Evolutionary conservation across 2,888 invertebrate genomes (phyloP), one percentile per base, ranked within the genome.

Genomic region (Erebia epiphron): DNA sequence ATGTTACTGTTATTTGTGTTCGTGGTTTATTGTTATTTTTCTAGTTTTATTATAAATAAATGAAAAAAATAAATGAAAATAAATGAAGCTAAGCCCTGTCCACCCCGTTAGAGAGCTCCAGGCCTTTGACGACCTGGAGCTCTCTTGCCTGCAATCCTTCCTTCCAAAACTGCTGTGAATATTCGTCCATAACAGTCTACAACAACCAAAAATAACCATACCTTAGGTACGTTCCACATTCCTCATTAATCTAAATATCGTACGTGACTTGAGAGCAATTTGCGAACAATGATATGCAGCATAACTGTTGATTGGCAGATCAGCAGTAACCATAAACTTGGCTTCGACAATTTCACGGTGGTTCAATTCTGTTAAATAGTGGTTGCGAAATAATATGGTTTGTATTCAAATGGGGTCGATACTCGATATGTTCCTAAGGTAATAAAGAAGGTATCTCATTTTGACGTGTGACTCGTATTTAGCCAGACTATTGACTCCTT

Each of bases 191-290:
- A 9, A 60, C 43, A 60, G 43, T 43, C 16, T 11, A 13, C 43
- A 43, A 43, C 61, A 64, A 41, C 41, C 52, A 16, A 54, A 64
- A n/a, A 1, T 57, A 56, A 43, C 26, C 56, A 66, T 43, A 56
- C 41, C 21, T 46, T 43, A n/a, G n/a, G n/a, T n/a, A 14, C 56
- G 10, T 16, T 46, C 14, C 54, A 65, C 70, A 50, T 62, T 67
- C 67, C 69, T 67, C 67, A 73, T 74, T 72, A 67, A 69, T 50
- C 61, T 52, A 65, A 69, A 67, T 68, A 72, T 66, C 46, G 72
- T 68, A 72, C 73, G 73, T 74, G 73, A 74, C 69, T 68, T 21
- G 50, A 41, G 43, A 69, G 18, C 26, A 61, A 70, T 66, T 68
- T 67, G 50, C 67, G 70, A 68, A 67, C 72, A 61, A 70, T 69